Base-by-base conservation (phyloP, 2,113 vertebrate genomes). In the Sula dactylatra region DNA sequence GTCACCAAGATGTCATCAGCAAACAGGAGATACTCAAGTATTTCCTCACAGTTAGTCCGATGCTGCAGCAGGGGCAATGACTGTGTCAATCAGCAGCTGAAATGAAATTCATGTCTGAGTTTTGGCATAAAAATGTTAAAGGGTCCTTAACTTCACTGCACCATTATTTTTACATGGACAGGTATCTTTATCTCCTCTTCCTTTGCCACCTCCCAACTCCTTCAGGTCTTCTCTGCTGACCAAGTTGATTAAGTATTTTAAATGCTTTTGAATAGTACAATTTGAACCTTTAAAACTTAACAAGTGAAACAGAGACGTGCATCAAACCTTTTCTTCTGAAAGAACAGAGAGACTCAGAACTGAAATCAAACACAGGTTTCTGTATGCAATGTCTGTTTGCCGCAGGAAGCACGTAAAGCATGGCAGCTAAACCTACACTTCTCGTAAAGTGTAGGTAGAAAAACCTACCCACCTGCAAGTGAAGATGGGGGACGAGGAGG, bases 401-500 rank as follows among this genome's bases (percentile, higher is more conserved):
- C 78, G 90, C 87, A 93, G 93, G 95, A 95, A 96, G 80, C 22
- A 42, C 77, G 44, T 76, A 66, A 93, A 90, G 78, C 25, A 86
- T 7, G 1, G 40, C 49, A 92, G 42, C 44, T 70, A 88, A 82
- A 85, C 36, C 58, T 73, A 76, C 66, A 11, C 34, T 95, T 91
- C 84, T 94, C 62, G 65, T 95, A 80, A 97, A 96, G 17, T n/a
- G 31, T 36, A 88, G 56, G 70, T 32, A 82, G 84, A 79, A 82
- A 78, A 93, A 73, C 19, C 36, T 72, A 91, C 58, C 77, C 66
- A 91, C 31, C 62, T 79, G 54, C 91, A 82, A 90, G 66, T 0
- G 0, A 90, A 89, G 84, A 49, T 8, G 1, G 5, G 11, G 29
- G 44, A 21, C 0, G 0, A 91, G 56, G 31, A 95, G 65, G 56